Conservation (phyloP, 2,113 vertebrate genomes). For the Barbus barbus region DNA sequence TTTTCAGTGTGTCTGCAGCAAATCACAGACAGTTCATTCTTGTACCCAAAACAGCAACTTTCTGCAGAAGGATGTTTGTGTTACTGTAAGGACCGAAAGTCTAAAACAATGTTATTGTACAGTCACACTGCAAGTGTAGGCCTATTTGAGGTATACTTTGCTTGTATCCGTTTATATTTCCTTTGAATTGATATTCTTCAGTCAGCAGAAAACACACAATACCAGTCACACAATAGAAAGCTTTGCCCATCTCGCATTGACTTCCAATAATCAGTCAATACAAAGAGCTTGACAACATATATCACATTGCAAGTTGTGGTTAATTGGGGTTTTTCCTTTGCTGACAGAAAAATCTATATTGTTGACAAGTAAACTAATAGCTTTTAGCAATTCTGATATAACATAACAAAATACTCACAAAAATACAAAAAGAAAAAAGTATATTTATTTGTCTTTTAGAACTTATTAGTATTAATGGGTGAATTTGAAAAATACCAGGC, state of each 20-base stretch:
- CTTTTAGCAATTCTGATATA: not conserved
- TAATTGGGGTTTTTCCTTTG: not conserved
- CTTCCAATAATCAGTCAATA: not conserved
- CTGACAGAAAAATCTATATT: not conserved
- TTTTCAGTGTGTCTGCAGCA: not conserved
- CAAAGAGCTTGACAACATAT: not conserved
- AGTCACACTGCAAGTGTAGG: not conserved
- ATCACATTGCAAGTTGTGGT: not conserved
- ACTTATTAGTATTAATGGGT: no score
- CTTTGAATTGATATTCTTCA: not conserved
- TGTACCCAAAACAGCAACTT: not conserved
- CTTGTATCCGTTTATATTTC: no score
- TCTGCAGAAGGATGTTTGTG: not conserved
- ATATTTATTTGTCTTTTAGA: no score
- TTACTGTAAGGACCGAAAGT: not conserved
- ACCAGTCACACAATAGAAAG: not conserved
- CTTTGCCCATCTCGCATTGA: not conserved
- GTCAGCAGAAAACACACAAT: not conserved
- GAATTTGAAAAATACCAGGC: no score
- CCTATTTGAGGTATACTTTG: not conserved
- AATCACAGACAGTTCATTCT: constrained; percentile 8
- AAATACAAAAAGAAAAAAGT: no score
- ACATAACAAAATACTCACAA: no score
- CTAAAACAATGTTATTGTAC: not conserved
- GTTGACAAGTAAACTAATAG: not conserved